A percentile compares a stretch with the other conserved stretches of the same genome.
These are phyloP conservation scores for Danaus melanippus DNA, from an alignment of 1,140 invertebrate genomes.

Conservation along the genomic window DNA sequence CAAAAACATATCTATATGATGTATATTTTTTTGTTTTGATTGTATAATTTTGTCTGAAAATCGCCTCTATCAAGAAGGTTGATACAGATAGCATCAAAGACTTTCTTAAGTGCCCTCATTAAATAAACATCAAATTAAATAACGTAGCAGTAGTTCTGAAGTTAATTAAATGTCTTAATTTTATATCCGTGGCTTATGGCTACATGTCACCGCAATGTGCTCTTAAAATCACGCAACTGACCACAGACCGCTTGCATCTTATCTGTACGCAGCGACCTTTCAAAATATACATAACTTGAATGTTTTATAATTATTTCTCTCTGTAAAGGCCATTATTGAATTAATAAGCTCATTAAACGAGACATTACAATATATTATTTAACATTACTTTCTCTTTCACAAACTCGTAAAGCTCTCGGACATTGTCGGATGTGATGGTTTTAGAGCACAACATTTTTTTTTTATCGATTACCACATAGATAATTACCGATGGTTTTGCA, in stretches of 20 bases:
- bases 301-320: slow-evolving; percentile 18
- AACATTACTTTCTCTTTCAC: slow-evolving; percentile 22
- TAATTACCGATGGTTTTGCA: slow-evolving; percentile 21
- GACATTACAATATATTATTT: slow-evolving; percentile 16
- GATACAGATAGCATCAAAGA: too few relatives aligned
- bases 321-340: slow-evolving; percentile 28
- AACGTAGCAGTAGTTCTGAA: too few relatives aligned
- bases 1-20: too few relatives aligned
- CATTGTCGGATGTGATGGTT: slow-evolving; percentile 14
- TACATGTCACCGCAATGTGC: slow-evolving; percentile 40
- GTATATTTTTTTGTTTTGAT: too few relatives aligned
- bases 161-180: slow-evolving; percentile 4
- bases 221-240: slow-evolving; percentile 48
- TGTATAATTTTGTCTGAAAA: too few relatives aligned
- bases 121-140: too few relatives aligned
- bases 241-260: slow-evolving; percentile 44
- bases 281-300: slow-evolving; percentile 21
- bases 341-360: slow-evolving; percentile 26
- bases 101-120: too few relatives aligned
- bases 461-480: slow-evolving; percentile 11
- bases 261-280: slow-evolving; percentile 33
- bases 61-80: too few relatives aligned
- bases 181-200: slow-evolving; percentile 29
- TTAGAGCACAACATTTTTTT: slow-evolving; percentile 16
- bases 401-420: slow-evolving; percentile 10